Evolutionary conservation across 2,888 invertebrate genomes (phyloP), one percentile per base, ranked within the genome.

Genomic region (Folsomia candida): DNA sequence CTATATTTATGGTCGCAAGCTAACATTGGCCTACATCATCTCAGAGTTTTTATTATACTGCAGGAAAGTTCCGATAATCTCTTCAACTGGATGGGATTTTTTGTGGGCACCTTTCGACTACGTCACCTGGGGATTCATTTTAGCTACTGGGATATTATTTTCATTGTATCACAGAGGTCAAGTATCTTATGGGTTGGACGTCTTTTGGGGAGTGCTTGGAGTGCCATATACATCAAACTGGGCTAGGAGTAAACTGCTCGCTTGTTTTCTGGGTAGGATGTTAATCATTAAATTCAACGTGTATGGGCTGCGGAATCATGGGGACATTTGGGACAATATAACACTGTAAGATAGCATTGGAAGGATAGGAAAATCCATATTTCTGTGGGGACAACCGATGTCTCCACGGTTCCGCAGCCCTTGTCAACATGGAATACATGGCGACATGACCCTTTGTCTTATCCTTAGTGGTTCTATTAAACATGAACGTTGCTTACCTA

Each of bases 181-280:
- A 1, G 27, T 66, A 20, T 66, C 66, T 9, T 66, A 57, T 24
- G 66, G 66, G 14, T 24, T 66, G 4, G 66, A 66, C 22, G 29
- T 66, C 28, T 57, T 66, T 2, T 66, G 66, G 66, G 29, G 54
- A 6, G 22, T 66, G 1, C 4, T 66, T 2, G 51, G 54, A 0
- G n/a, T 28, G 1, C 66, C n/a, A 1, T 20, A 22, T 9, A 66
- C 14, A 20, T 57, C 28, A 26, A 28, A 66, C 29, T 66, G 66
- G 66, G 22, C 2, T 0, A 26, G 25, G 2, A 57, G 57, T 28
- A 66, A 66, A 66, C 25, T 54, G 1, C 57, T 66, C 0, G 51
- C 57, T 0, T 66, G 22, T 22, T 28, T 27, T n/a, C 20, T 37
- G 37, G 37, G 37, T 37, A 37, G 4, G 37, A 14, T n/a, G n/a